Evolutionary conservation across 2,113 vertebrate genomes (phyloP).

Genomic region (Ranitomeya variabilis): DNA sequence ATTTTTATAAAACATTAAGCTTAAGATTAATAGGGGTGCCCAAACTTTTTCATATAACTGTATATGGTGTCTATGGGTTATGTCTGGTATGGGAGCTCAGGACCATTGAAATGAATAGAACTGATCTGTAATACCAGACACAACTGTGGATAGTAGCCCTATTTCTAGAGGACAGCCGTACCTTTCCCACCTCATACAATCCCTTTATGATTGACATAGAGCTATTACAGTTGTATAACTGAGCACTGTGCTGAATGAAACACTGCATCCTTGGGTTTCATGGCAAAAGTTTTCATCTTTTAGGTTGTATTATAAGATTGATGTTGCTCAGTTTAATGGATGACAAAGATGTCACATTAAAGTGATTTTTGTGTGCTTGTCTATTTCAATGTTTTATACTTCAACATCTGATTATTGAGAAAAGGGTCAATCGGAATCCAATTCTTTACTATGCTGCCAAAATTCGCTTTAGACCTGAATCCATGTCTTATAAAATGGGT

Average conservation of each 20-base stretch:
- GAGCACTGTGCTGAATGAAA: not conserved
- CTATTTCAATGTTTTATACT: not conserved
- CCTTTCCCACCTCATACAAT: not conserved
- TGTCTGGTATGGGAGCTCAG: not conserved
- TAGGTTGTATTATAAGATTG: not conserved
- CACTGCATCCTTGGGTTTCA: not conserved
- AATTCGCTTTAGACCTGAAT: slow-evolving; percentile 6
- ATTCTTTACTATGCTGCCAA: not conserved
- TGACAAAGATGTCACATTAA: not conserved
- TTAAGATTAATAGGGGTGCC: too few relatives aligned
- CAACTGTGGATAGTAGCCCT: not conserved
- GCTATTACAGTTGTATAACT: not conserved
- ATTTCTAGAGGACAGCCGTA: not conserved
- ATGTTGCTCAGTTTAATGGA: not conserved
- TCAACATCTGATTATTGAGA: not conserved
- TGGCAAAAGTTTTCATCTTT: not conserved
- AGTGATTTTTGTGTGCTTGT: not conserved
- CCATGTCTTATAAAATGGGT: not conserved
- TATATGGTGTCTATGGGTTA: not conserved
- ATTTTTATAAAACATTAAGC: too few relatives aligned
- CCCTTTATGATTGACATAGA: not conserved
- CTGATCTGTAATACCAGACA: not conserved
- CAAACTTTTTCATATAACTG: too few relatives aligned
- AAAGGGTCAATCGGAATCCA: slow-evolving; percentile 6
- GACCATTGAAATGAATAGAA: not conserved